Percentiles rank a stretch among this genome's conserved stretches.
These are phyloP conservation scores for Macrotus californicus DNA, from an alignment of 2,113 vertebrate genomes.

Conservation along the genomic window DNA sequence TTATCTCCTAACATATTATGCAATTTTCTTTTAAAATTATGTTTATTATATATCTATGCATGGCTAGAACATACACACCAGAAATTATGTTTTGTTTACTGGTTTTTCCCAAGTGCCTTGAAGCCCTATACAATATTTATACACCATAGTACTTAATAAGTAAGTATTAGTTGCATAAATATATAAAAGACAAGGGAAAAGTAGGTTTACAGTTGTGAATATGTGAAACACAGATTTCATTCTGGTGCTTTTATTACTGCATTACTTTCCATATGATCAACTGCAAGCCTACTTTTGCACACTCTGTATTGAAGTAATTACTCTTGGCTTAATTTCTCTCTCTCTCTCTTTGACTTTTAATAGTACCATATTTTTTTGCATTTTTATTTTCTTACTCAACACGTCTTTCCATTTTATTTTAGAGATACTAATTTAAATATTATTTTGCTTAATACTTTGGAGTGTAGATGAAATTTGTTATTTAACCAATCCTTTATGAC, in stretches of 20 bases:
- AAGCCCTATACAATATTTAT: not conserved
- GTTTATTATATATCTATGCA: not conserved
- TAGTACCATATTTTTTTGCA: not conserved
- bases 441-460: not conserved
- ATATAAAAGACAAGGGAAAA: not conserved
- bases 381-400: not conserved
- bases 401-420: not conserved
- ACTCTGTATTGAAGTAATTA: no score
- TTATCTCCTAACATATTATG: not conserved
- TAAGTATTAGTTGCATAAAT: not conserved
- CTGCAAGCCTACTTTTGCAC: no score
- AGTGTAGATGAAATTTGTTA: not conserved
- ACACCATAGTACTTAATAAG: not conserved
- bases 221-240: no score
- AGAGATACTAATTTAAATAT: not conserved
- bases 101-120: not conserved
- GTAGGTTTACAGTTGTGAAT: not conserved
- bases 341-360: not conserved
- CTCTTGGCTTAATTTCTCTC: not conserved
- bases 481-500: not conserved
- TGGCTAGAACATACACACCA: not conserved
- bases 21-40: not conserved
- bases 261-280: no score
- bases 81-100: not conserved
- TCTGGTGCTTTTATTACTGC: no score